phyloP scores from a whole-genome alignment of 2,113 vertebrate species.

The Dasypus novemcinctus region DNA sequence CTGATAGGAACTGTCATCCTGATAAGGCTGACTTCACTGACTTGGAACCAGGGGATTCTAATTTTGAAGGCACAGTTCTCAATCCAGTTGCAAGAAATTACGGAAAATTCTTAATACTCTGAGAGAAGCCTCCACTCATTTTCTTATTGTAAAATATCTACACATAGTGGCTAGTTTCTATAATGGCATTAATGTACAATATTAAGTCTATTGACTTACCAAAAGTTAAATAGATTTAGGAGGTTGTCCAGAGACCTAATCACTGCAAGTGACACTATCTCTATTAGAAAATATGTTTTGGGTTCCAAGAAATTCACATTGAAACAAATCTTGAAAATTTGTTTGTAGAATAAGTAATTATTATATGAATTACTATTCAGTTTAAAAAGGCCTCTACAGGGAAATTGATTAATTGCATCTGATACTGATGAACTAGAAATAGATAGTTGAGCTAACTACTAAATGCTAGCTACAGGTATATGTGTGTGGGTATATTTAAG shows the following conservation, averaged over 20 bases:
- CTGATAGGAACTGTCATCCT: not conserved
- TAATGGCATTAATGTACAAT: not conserved
- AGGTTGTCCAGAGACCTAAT: not conserved
- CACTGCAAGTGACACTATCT: not conserved
- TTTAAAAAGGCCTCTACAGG: not conserved
- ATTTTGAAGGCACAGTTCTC: not conserved
- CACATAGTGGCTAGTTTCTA: not conserved
- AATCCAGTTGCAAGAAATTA: not conserved
- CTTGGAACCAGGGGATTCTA: not conserved
- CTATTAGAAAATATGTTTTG: not conserved
- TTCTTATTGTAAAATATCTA: not conserved
- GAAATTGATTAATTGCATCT: not conserved
- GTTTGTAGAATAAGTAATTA: not conserved
- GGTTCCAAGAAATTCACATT: not conserved
- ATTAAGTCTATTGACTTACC: not conserved
- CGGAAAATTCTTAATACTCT: not conserved
- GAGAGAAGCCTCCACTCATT: not conserved
- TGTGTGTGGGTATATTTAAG: not conserved
- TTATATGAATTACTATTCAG: not conserved
- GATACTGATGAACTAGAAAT: not conserved
- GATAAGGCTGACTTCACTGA: not conserved
- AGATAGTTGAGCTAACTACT: not conserved
- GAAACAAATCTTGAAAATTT: slow-evolving; percentile 4
- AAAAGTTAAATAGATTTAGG: not conserved
- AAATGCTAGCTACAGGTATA: not conserved